Evolutionary conservation across 1,140 invertebrate species (phyloP).

Genomic region (Hylaeus volcanicus): DNA sequence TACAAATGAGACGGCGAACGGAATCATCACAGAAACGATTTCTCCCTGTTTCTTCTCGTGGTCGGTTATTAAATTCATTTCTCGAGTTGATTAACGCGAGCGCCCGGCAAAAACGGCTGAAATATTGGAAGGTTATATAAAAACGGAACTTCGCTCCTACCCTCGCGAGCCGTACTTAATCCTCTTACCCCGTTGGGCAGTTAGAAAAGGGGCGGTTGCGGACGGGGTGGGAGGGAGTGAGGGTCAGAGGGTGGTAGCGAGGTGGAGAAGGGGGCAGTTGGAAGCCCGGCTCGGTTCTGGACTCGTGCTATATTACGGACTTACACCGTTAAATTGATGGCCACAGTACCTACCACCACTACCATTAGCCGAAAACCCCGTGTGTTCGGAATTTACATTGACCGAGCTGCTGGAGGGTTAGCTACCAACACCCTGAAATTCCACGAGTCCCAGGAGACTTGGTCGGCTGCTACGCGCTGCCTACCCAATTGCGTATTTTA

Average conservation of each 20-base stretch:
- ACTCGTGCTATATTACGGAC: constrained; percentile 64
- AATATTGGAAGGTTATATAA: constrained; percentile 62
- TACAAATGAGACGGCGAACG: constrained; percentile 3
- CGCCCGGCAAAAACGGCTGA: constrained; percentile 54
- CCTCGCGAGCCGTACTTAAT: constrained; percentile 58
- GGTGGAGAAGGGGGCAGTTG: neutral
- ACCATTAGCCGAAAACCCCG: constrained; percentile 53
- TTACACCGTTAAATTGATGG: constrained; percentile 65
- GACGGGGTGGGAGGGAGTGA: neutral
- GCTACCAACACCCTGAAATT: constrained; percentile 32
- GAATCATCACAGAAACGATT: constrained; percentile 39
- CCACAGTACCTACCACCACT: constrained; percentile 46
- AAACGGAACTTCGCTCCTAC: constrained; percentile 51
- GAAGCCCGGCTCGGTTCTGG: constrained; percentile 35
- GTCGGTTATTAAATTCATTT: constrained; percentile 67
- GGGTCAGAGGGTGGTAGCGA: too few species aligned
- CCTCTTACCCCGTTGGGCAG: constrained; percentile 61
- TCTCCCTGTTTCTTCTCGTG: constrained; percentile 33
- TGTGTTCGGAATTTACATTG: constrained; percentile 63
- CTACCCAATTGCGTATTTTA: constrained; percentile 38
- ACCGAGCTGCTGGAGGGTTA: constrained; percentile 29
- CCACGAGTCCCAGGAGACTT: constrained; percentile 21
- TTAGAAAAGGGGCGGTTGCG: constrained; percentile 23
- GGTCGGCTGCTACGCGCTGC: neutral
- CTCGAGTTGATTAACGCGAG: constrained; percentile 63